These are phyloP conservation scores for Cephus cinctus DNA, from an alignment of 1,140 invertebrate genomes.

Conservation along the genomic window DNA sequence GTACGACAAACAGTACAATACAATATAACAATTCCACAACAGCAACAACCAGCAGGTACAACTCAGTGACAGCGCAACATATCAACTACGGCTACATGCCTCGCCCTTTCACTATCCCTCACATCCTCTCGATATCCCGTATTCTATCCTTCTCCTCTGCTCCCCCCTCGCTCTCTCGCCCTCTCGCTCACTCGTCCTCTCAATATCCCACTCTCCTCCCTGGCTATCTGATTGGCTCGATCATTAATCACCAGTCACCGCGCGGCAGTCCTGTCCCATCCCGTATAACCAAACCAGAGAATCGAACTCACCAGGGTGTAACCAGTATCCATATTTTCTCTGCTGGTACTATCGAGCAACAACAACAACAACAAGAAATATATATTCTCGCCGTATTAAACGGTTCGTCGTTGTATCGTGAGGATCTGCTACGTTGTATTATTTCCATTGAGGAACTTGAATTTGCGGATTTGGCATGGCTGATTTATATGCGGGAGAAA, in stretches of 20 bases:
- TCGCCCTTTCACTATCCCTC: no score
- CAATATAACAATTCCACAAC: constrained; percentile 47
- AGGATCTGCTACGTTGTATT: no score
- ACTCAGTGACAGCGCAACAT: constrained; percentile 47
- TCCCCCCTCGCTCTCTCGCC: constrained; percentile 10
- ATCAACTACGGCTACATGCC: constrained; percentile 37
- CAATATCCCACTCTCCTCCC: constrained; percentile 9
- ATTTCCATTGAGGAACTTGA: no score
- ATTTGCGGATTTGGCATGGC: no score
- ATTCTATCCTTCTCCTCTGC: constrained; percentile 14
- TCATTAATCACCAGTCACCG: constrained; percentile 46
- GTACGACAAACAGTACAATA: constrained; percentile 49
- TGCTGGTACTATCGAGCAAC: no score
- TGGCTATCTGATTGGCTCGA: constrained; percentile 35
- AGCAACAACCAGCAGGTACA: constrained; percentile 40
- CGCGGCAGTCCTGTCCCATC: constrained; percentile 37
- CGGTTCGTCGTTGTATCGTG: no score
- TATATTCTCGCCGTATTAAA: no score
- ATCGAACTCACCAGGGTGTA: constrained; percentile 38
- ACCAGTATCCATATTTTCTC: no score
- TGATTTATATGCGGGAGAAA: no score
- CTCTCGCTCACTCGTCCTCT: background rate
- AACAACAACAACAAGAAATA: no score
- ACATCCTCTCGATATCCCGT: constrained; percentile 11
- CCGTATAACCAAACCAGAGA: constrained; percentile 39